Base-by-base conservation (phyloP, 1,140 invertebrate genomes). In the Maconellicoccus hirsutus region DNA sequence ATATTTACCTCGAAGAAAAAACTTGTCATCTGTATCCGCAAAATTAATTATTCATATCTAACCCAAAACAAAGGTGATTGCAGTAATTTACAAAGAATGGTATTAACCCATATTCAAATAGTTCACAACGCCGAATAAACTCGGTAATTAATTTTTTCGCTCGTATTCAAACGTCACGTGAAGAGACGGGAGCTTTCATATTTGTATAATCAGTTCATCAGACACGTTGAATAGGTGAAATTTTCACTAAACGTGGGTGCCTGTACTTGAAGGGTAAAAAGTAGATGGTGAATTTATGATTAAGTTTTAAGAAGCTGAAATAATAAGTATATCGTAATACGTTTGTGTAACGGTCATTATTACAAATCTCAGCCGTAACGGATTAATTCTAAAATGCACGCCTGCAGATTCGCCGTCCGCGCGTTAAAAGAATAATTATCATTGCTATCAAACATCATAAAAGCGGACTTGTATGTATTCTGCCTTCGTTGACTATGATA, bases 311-410 rank as follows among this genome's bases (percentile, higher is more conserved):
- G n/a, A n/a, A 3, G 29, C 29, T 33, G 29, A 3, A 33, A 12
- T n/a, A n/a, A 33, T 3, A 33, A 33, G 4, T 33, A 12, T 33
- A 33, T 33, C 29, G 29, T 33, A 33, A 33, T 19, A 52, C 42
- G 42, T 52, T 52, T 52, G 42, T 52, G n/a, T 52, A 52, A 52
- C 42, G 42, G 42, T 52, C 42, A 52, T 52, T 52, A 52, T 19
- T 52, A 52, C 42, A 16, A 52, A 16, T 52, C 42, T 52, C 16
- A 52, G 2, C 12, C 42, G 42, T 52, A 52, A 52, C 42, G 42
- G 16, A 52, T 38, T 52, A 52, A 52, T 52, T 52, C 12, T 8
- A 52, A 52, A 52, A 52, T 52, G 42, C 42, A 52, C 16, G 42
- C 42, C 33, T 52, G n/a, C 10, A 16, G 16, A 16, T 16, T 16